A percentile compares a stretch with the other conserved stretches of the same genome.
These are phyloP conservation scores for Beris morrisii DNA, from an alignment of 2,888 invertebrate species.

Conservation along the genomic window DNA sequence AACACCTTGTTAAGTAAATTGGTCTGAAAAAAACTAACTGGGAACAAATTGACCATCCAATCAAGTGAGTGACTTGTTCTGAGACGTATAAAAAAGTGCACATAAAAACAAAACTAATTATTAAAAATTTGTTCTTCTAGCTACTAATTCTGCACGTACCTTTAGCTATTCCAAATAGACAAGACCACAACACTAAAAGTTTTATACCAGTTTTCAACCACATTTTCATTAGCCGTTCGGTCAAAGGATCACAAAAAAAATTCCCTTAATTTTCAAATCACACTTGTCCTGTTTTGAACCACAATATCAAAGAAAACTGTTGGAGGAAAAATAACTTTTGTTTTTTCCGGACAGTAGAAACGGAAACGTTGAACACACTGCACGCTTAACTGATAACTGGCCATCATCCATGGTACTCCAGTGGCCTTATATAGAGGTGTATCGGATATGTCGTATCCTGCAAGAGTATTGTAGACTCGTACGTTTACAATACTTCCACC, in stretches of 20 bases:
- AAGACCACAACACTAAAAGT: slow-evolving; percentile 21
- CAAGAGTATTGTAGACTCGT: too few species aligned
- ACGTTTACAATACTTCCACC: too few species aligned
- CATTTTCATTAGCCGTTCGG: slow-evolving; percentile 13
- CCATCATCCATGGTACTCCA: slow-evolving; percentile 25
- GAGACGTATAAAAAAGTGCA: too few species aligned
- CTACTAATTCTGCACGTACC: slow-evolving; percentile 9
- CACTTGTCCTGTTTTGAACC: not conserved
- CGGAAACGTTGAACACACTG: slow-evolving; percentile 25
- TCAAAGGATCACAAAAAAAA: slow-evolving; percentile 1
- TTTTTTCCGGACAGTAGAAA: not conserved
- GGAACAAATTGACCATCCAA: too few species aligned
- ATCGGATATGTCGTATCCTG: not conserved
- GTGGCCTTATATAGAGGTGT: slow-evolving; percentile 29
- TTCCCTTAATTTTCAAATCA: not conserved
- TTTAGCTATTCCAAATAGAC: slow-evolving; percentile 25
- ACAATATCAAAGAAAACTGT: not conserved
- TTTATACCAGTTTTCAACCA: slow-evolving; percentile 23
- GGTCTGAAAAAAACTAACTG: too few species aligned
- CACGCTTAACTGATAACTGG: slow-evolving; percentile 31
- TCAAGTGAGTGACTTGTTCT: too few species aligned
- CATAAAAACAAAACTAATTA: too few species aligned
- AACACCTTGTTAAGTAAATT: too few species aligned
- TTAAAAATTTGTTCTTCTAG: too few species aligned
- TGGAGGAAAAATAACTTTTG: too few species aligned